These are phyloP conservation scores for Choloepus didactylus DNA, from an alignment of 2,797 vertebrate genomes.

Conservation along the genomic window DNA sequence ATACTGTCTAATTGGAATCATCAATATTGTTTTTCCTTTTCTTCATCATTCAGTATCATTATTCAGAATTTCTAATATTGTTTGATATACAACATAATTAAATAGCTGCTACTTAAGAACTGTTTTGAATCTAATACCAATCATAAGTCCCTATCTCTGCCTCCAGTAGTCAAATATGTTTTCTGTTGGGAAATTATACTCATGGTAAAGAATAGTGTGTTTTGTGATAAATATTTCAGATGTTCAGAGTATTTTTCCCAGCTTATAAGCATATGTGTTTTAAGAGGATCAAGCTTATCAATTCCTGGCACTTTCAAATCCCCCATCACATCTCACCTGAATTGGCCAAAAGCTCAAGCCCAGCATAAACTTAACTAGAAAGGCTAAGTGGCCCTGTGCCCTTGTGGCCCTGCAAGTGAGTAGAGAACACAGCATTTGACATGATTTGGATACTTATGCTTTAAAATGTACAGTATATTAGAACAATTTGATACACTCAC, in stretches of 20 bases:
- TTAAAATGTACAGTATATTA: background rate
- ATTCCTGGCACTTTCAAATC: background rate
- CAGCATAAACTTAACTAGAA: background rate
- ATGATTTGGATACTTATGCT: background rate
- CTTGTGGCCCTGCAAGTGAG: background rate
- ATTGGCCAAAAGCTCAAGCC: background rate
- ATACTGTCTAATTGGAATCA: background rate
- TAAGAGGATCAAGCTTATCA: background rate
- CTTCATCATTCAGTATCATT: background rate
- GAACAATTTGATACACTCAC: background rate
- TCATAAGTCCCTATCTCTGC: background rate
- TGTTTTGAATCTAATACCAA: background rate
- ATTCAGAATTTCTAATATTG: background rate
- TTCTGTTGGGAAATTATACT: background rate
- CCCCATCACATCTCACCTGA: background rate
- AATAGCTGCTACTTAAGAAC: background rate
- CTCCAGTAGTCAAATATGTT: background rate
- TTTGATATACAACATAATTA: background rate
- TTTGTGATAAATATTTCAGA: background rate
- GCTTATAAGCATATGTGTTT: fast-evolving
- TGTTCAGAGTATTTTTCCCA: background rate
- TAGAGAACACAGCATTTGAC: fast-evolving
- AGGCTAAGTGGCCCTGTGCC: fast-evolving
- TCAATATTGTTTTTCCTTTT: background rate
- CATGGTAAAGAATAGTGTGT: background rate